Percentiles rank a stretch among this genome's conserved stretches.
These are phyloP conservation scores for Plagodis dolabraria DNA, from an alignment of 2,888 invertebrate species.

Conservation along the genomic window DNA sequence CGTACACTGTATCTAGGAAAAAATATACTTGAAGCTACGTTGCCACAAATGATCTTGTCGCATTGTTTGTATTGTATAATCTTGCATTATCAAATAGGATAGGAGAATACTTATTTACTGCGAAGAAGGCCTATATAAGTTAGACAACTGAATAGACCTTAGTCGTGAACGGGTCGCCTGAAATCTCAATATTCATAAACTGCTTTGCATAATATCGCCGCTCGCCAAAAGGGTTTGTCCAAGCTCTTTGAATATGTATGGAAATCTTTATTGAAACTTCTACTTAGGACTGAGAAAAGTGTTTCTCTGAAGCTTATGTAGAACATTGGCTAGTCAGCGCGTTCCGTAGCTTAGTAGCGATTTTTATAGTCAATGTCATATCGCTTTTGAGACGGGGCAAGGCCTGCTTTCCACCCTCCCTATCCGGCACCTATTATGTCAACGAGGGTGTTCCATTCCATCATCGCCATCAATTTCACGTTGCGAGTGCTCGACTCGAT, in stretches of 20 bases:
- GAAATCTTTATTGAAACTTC: conserved; percentile 31
- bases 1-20: too few relatives aligned
- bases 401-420: too few relatives aligned
- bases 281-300: conserved; percentile 20
- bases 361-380: too few relatives aligned
- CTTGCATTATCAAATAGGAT: neutral
- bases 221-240: conserved; percentile 28
- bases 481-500: conserved; percentile 37
- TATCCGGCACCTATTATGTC: conserved; percentile 1
- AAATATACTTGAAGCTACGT: too few relatives aligned
- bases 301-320: conserved; percentile 11
- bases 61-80: neutral
- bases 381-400: too few relatives aligned
- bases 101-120: neutral
- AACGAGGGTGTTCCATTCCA: conserved; percentile 14
- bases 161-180: conserved; percentile 1
- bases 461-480: conserved; percentile 19
- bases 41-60: neutral
- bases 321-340: conserved; percentile 14
- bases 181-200: conserved; percentile 16
- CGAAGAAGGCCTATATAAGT: neutral
- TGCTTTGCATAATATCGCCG: conserved; percentile 18
- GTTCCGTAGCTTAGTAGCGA: too few relatives aligned
- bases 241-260: conserved; percentile 27
- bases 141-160: neutral